Evolutionary conservation across 2,888 invertebrate genomes (phyloP).

Genomic region (Apamea epomidion): DNA sequence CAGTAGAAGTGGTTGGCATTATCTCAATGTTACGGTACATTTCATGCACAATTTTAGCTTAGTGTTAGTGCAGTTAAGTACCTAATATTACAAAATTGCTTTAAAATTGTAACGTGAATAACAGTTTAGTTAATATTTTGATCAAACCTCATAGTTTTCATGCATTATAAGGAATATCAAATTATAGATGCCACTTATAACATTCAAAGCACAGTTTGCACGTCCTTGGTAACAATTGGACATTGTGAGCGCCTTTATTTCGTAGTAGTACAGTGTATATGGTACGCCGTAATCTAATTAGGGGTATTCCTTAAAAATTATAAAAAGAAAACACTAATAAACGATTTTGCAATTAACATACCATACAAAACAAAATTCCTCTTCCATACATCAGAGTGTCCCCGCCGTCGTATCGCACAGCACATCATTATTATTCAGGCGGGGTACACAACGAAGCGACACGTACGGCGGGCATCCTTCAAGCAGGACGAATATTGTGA

Average conservation of each 20-base stretch:
- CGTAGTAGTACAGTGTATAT: neutral
- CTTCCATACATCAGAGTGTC: neutral
- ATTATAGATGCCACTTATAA: neutral
- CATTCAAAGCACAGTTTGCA: neutral
- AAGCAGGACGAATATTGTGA: conserved; percentile 72
- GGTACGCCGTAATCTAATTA: neutral
- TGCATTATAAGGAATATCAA: neutral
- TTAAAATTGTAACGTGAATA: neutral
- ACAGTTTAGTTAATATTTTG: neutral
- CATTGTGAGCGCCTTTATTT: neutral
- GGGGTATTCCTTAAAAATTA: neutral
- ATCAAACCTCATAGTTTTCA: neutral
- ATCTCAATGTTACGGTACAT: conserved; percentile 38
- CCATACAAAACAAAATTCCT: conserved; percentile 6
- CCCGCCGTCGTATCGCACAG: conserved; percentile 40
- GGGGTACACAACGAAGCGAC: conserved; percentile 67
- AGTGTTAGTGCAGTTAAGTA: conserved; percentile 12
- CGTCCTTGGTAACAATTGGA: neutral
- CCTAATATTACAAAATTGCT: conserved; percentile 11
- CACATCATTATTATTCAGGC: conserved; percentile 72
- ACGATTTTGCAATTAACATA: neutral
- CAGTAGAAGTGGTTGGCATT: conserved; percentile 28
- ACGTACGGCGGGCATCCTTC: conserved; percentile 79
- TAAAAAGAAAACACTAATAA: neutral
- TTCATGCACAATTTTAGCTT: conserved; percentile 48